Base-by-base conservation (phyloP, 2,888 invertebrate genomes). In the Punctoribates punctum region DNA sequence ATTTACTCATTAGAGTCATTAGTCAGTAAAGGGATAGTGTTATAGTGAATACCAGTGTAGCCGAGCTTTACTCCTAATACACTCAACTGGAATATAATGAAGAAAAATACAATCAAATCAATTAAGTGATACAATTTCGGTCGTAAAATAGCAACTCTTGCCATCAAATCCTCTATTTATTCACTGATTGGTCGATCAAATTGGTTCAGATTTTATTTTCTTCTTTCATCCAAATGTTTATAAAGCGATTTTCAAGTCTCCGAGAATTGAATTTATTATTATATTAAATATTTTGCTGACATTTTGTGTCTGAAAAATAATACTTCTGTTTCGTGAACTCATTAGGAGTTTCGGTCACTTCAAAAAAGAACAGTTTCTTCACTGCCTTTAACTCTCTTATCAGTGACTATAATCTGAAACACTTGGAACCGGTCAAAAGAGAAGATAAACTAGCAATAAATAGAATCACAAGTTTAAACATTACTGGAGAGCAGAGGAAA, bases 1-100 rank as follows among this genome's bases (percentile, higher is more conserved):
- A 51, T 51, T 51, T 51, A 51, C 51, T 51, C 51, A 51, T 51
- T 51, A 51, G 51, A 51, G 51, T n/a, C 51, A 51, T 51, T 51
- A 51, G 51, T 51, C 3, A 51, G 51, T 51, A 20, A 51, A n/a
- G 20, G 51, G n/a, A 51, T 20, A 9, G 51, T 51, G 20, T 51
- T 20, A 42, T 42, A 42, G 42, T 9, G 42, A 42, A 42, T 42
- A 42, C 42, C 42, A 42, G 42, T 42, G 13, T 42, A 42, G 6
- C 13, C 11, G 42, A 13, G 42, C 42, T 42, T 42, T 42, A 42
- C 42, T 42, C 11, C 42, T 42, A 42, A 42, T 42, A 42, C 42
- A 42, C 42, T 42, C 42, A 42, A 42, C 51, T 51, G 17, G 17
- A n/a, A 51, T 51, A 51, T 51, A 51, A 51, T 20, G 51, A 20